Conservation (phyloP, 2,797 vertebrate species). For the Clarias fuscus region DNA sequence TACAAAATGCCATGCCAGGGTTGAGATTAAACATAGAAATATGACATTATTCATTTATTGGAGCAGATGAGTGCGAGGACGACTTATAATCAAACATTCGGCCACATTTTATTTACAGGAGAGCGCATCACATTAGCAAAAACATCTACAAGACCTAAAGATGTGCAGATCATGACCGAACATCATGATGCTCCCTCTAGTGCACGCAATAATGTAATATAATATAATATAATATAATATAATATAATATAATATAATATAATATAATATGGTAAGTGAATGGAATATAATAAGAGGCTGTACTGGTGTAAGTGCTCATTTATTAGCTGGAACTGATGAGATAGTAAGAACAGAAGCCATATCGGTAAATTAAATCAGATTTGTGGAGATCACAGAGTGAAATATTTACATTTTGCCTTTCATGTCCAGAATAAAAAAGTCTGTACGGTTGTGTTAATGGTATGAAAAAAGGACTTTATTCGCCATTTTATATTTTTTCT, state of each 20-base stretch:
- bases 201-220: not conserved
- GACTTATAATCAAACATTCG: not conserved
- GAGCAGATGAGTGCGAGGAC: not conserved
- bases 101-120: not conserved
- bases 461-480: too few relatives aligned
- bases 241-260: not conserved
- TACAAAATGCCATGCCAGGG: not conserved
- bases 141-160: too few relatives aligned
- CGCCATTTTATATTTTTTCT: too few relatives aligned
- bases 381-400: not conserved
- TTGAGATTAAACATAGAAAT: not conserved
- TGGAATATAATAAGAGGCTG: not conserved
- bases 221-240: too few relatives aligned
- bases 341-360: not conserved
- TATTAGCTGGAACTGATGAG: not conserved
- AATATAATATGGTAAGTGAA: too few relatives aligned
- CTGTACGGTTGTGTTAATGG: not conserved
- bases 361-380: not conserved
- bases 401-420: not conserved
- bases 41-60: not conserved
- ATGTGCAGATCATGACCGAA: not conserved
- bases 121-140: not conserved
- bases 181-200: not conserved
- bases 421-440: not conserved
- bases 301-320: not conserved